Conservation (phyloP, 2,113 vertebrate species). For the Clinocottus analis region DNA sequence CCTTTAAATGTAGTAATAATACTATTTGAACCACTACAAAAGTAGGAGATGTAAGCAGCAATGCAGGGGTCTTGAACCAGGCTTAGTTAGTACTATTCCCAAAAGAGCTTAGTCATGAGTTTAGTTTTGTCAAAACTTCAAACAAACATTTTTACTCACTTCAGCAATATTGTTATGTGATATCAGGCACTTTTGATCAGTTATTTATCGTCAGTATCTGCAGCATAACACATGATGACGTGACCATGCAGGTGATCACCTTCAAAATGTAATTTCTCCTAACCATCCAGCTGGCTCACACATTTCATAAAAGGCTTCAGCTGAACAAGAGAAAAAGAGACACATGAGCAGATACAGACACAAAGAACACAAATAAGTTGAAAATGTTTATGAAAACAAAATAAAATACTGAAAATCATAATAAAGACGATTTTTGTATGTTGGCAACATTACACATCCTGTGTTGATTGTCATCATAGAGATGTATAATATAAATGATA, state of each 20-base stretch:
- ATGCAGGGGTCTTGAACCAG: constrained; percentile 2
- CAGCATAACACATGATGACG: constrained; percentile 37
- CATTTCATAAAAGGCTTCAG: constrained; percentile 85
- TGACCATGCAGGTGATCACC: constrained; percentile 87
- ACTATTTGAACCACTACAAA: background rate
- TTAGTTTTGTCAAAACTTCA: constrained; percentile 20
- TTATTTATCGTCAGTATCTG: constrained; percentile 28
- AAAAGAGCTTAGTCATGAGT: constrained; percentile 35
- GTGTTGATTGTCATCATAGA: constrained; percentile 13
- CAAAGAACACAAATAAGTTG: constrained; percentile 17
- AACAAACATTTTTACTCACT: constrained; percentile 11
- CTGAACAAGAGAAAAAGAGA: constrained; percentile 77
- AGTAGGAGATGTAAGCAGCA: background rate
- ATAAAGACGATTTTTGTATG: background rate
- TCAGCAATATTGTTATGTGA: constrained; percentile 15
- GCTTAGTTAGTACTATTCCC: constrained; percentile 28
- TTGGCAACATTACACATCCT: constrained; percentile 27
- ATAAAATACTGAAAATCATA: constrained; percentile 55
- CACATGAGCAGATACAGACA: constrained; percentile 35
- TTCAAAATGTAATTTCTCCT: constrained; percentile 86
- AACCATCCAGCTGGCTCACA: constrained; percentile 88
- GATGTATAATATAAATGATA: constrained; percentile 7
- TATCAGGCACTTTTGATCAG: constrained; percentile 6
- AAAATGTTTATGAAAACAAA: constrained; percentile 57
- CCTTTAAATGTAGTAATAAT: background rate